Base-by-base conservation (phyloP, 1,140 invertebrate genomes). In the Drosophila nasuta region DNA sequence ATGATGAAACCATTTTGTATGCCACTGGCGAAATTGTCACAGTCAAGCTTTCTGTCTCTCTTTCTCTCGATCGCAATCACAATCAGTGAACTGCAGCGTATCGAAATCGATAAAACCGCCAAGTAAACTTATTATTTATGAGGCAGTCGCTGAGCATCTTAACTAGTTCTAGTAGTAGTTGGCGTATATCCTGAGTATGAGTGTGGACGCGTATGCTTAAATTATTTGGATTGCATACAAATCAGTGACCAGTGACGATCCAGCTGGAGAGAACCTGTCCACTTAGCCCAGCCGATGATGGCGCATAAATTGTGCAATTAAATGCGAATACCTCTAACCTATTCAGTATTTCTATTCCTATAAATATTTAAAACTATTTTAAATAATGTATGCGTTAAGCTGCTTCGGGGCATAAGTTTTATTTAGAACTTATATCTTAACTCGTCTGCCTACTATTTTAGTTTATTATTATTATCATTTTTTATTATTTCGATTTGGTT, bases 81-180 rank as follows among this genome's bases (percentile, higher is more conserved):
- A 46, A 6, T 10, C 28, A 54, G 2, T 15, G 30, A 2, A n/a
- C 35, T 54, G 15, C 33, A 65, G 52, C 64, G 35, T 68, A 64
- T 49, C 48, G 60, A 82, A 82, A 69, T 79, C 62, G 57, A 79
- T 68, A 77, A 74, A 70, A 57, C 15, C 56, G 17, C 6, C 43
- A 65, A 41, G n/a, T 48, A 43, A 5, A 54, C 57, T 48, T 87
- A 87, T 88, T 82, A 82, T 87, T 88, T 80, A 87, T 77, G 83
- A 28, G 25, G 15, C 45, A 56, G 51, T 15, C 58, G 60, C 35
- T 13, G 41, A 41, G 79, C 78, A 88, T 87, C 48, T 71, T 49
- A 87, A 88, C 66, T 59, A 77, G 79, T 78, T 67, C 75, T 69
- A 35, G 45, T 65, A 35, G 59, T 10, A 49, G 30, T 25, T 25